Evolutionary conservation across 2,888 invertebrate species (phyloP), one percentile per base, ranked within the genome.

Genomic region (Meliscaeva auricollis): DNA sequence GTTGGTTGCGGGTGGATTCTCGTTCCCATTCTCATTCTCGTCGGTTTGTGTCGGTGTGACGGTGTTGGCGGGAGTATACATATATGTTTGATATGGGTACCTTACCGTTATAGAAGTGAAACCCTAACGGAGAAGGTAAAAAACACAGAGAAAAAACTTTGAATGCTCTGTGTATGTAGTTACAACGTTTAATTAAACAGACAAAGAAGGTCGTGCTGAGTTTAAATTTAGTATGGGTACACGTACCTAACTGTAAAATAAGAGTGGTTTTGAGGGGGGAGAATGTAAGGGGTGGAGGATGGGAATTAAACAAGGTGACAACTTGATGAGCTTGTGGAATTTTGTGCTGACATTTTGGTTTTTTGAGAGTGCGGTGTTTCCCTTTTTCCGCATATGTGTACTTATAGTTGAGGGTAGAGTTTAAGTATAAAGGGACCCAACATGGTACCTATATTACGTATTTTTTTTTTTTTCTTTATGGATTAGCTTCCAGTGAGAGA

Each of bases 121-220:
- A 60, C 58, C 41, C 58, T 69, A 38, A 38, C 56, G 52, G 46
- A 60, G 52, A 73, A 30, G 75, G 76, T 81, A 44, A 5, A 11
- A 6, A 7, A 32, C 4, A 6, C 5, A 32, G 7, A 7, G 32
- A 6, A 32, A 69, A 17, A 81, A 81, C 81, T 77, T 81, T 85
- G 62, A 85, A 81, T 81, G 70, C 54, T 79, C 62, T 20, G 20
- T 48, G 9, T 11, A 32, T 17, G 17, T 56, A 75, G 81, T 77
- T 81, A 85, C 81, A 85, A 56, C 76, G 81, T 85, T 85, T 85
- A 85, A 85, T 85, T 85, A 85, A 85, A 85, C 85, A 76, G 80
- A 80, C 73, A 69, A 54, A 72, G 73, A 73, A 85, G 85, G 80
- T 77, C 81, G 80, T 81, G 68, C 69, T 60, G 80, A 66, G 80